Conservation (phyloP, 2,888 invertebrate genomes). For the Agrenia bidenticulata region DNA sequence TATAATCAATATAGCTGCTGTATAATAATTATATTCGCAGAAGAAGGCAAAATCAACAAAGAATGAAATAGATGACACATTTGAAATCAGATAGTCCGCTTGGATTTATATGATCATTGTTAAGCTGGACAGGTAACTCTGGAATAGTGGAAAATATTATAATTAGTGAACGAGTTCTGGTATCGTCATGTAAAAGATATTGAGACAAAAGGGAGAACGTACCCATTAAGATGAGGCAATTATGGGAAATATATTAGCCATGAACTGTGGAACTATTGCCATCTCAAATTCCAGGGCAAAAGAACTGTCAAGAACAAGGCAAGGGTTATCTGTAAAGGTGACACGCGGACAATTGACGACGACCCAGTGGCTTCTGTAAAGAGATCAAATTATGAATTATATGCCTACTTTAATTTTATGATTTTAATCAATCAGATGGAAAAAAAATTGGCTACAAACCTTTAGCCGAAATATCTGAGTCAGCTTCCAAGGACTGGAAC, state of each 20-base stretch:
- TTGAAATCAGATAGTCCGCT: slow-evolving; percentile 1
- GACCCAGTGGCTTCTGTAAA: slow-evolving; percentile 4
- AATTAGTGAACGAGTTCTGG: neutral
- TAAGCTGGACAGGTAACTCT: slow-evolving; percentile 17
- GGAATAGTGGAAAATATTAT: neutral
- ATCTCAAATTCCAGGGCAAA: neutral
- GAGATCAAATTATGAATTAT: too few species aligned
- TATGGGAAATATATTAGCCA: slow-evolving; percentile 2
- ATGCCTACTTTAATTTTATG: too few species aligned
- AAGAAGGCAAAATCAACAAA: slow-evolving; percentile 1
- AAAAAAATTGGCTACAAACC: too few species aligned
- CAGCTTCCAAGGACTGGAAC: slow-evolving; percentile 40
- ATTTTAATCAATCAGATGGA: too few species aligned
- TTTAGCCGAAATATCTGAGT: slow-evolving; percentile 42
- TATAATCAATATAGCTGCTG: neutral
- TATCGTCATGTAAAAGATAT: neutral
- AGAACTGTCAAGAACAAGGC: slow-evolving; percentile 3
- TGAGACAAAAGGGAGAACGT: neutral
- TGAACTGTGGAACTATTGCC: neutral
- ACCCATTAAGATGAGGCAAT: neutral
- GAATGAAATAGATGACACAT: slow-evolving; percentile 9
- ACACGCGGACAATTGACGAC: neutral
- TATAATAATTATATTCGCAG: slow-evolving; percentile 1
- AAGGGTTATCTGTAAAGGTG: neutral
- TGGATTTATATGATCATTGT: slow-evolving; percentile 2